Evolutionary conservation across 2,888 invertebrate species (phyloP).

Genomic region (Phania funesta): DNA sequence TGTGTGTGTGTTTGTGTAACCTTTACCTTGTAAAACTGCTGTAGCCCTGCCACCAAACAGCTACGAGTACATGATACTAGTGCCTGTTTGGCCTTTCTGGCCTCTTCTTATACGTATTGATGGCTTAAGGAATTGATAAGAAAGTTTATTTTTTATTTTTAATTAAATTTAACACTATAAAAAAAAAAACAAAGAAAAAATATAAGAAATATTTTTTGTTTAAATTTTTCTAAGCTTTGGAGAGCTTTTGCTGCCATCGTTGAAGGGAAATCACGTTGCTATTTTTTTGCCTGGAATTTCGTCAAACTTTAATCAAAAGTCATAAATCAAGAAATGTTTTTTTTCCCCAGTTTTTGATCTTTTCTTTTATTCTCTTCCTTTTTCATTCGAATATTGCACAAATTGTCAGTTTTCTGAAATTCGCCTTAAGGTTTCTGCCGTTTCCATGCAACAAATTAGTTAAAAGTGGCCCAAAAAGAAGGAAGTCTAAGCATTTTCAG

Average conservation of each 20-base stretch:
- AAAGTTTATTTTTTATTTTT: slow-evolving; percentile 48
- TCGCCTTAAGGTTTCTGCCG: slow-evolving; percentile 60
- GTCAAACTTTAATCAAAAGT: slow-evolving; percentile 74
- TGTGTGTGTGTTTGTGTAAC: not conserved
- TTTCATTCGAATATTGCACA: slow-evolving; percentile 15
- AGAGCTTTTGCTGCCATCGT: not conserved
- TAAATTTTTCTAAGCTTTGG: not conserved
- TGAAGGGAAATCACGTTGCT: slow-evolving; percentile 41
- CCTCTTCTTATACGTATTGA: slow-evolving; percentile 4
- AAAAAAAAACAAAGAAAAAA: slow-evolving; percentile 13
- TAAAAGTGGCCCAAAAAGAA: slow-evolving; percentile 39
- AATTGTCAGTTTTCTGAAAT: slow-evolving; percentile 63
- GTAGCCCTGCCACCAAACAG: slow-evolving; percentile 24
- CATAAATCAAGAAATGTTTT: slow-evolving; percentile 74
- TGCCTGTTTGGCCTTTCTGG: slow-evolving; percentile 13
- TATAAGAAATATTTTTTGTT: slow-evolving; percentile 33
- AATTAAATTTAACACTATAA: slow-evolving; percentile 64
- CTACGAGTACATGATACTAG: slow-evolving; percentile 29
- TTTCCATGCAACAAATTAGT: slow-evolving; percentile 60
- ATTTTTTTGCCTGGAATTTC: slow-evolving; percentile 31
- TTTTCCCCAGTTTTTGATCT: slow-evolving; percentile 32
- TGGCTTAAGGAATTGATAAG: slow-evolving; percentile 62
- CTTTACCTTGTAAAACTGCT: slow-evolving; percentile 42
- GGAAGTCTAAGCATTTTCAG: not conserved
- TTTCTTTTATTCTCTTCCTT: not conserved